Evolutionary conservation across 1,140 invertebrate genomes (phyloP).

Genomic region (Caenorhabditis inopinata): DNA sequence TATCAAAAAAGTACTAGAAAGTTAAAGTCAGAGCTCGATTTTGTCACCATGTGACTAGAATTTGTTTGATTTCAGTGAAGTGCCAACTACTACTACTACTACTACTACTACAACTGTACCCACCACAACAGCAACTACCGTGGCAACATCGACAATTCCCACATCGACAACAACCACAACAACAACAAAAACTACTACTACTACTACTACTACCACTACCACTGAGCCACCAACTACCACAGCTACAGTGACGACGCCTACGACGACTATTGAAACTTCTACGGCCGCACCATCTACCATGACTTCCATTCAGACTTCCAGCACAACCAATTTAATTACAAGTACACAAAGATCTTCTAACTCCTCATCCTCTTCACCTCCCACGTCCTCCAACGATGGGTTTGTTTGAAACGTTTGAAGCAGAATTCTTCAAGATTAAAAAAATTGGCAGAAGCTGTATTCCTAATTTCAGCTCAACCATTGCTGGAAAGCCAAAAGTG

Average conservation of each 20-base stretch:
- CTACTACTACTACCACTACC: not conserved
- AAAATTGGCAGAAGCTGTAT: not conserved
- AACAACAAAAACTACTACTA: not conserved
- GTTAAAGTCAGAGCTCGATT: too few species aligned
- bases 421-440: too few species aligned
- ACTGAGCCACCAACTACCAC: not conserved
- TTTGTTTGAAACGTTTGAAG: too few species aligned
- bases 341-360: too few species aligned
- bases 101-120: not conserved
- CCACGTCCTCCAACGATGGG: not conserved
- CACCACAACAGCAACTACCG: conserved; percentile 29
- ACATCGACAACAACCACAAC: not conserved
- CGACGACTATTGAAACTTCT: conserved; percentile 24
- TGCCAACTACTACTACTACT: not conserved
- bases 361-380: too few species aligned
- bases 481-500: conserved; percentile 46
- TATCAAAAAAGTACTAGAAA: not conserved
- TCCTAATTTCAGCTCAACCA: not conserved
- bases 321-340: too few species aligned
- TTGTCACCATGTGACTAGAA: not conserved
- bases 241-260: conserved; percentile 38
- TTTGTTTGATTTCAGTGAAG: not conserved
- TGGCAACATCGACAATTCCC: not conserved
- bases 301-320: too few species aligned
- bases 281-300: not conserved